Percentiles rank a stretch among this genome's conserved stretches.
These are phyloP conservation scores for Bombus affinis DNA, from an alignment of 1,140 invertebrate species.

Conservation along the genomic window DNA sequence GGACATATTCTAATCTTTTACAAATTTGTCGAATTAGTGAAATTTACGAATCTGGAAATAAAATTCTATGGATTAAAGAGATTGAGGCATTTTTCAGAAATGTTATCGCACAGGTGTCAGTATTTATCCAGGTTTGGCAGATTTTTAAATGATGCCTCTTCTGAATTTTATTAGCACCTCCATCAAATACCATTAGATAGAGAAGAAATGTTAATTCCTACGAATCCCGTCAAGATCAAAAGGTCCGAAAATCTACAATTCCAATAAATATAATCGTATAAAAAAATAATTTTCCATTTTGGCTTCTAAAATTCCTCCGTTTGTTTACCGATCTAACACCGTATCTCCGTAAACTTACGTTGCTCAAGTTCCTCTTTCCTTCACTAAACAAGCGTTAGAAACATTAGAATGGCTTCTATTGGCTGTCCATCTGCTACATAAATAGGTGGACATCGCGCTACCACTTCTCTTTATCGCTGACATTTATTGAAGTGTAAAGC, in stretches of 20 bases:
- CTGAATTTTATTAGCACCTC: background rate
- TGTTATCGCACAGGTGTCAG: background rate
- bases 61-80: background rate
- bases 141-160: background rate
- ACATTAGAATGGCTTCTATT: too few species aligned
- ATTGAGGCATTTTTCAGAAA: background rate
- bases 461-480: background rate
- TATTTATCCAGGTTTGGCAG: rapidly evolving
- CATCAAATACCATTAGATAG: background rate
- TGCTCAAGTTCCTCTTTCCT: background rate
- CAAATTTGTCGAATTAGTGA: too few species aligned
- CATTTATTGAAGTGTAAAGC: slow-evolving; percentile 3
- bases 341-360: background rate
- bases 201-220: background rate
- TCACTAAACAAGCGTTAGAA: background rate
- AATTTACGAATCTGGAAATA: background rate
- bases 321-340: background rate
- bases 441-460: background rate
- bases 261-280: background rate
- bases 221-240: background rate
- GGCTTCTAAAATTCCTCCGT: background rate
- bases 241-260: background rate
- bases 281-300: rapidly evolving
- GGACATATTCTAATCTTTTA: too few species aligned
- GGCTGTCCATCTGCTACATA: background rate